phyloP scores from a whole-genome alignment of 1,140 invertebrate genomes.

The Drosophila ananassae region DNA sequence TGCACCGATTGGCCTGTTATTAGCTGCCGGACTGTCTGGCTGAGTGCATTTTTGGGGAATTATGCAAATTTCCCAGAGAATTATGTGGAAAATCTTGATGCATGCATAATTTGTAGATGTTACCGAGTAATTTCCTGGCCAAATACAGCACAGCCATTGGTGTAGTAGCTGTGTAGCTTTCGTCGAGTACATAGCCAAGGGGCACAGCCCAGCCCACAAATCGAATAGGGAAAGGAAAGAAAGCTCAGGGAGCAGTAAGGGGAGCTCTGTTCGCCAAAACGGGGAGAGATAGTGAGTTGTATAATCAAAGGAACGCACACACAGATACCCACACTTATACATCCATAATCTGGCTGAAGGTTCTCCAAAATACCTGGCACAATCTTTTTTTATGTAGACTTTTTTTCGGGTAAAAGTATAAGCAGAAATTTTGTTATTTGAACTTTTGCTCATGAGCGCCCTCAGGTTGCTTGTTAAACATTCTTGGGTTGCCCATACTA shows the following conservation, averaged over 20 bases:
- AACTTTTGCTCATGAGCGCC: slow-evolving; percentile 69
- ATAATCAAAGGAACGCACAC: slow-evolving; percentile 51
- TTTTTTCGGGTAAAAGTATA: slow-evolving; percentile 62
- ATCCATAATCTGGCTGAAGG: slow-evolving; percentile 20
- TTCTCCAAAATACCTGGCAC: slow-evolving; percentile 32
- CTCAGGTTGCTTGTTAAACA: slow-evolving; percentile 80
- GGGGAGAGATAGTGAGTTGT: slow-evolving; percentile 33
- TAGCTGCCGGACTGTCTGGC: slow-evolving; percentile 23
- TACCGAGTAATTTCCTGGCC: slow-evolving; percentile 18
- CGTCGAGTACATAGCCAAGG: slow-evolving; percentile 23
- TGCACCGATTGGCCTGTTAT: slow-evolving; percentile 37
- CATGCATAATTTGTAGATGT: slow-evolving; percentile 33
- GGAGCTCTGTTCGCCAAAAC: not conserved
- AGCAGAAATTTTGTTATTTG: slow-evolving; percentile 77
- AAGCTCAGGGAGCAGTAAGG: not conserved
- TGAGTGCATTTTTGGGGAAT: slow-evolving; percentile 36
- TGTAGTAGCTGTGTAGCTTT: not conserved
- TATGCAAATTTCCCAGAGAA: slow-evolving; percentile 37
- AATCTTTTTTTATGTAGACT: slow-evolving; percentile 19
- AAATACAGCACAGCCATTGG: slow-evolving; percentile 5
- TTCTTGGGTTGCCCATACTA: slow-evolving; percentile 57
- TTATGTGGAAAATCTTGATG: slow-evolving; percentile 37
- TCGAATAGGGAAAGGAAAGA: slow-evolving; percentile 33
- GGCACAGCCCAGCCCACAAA: slow-evolving; percentile 14
- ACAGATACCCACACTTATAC: slow-evolving; percentile 16